A percentile compares a stretch with the other conserved stretches of the same genome.
phyloP scores from a whole-genome alignment of 2,888 invertebrate genomes.

The Gastrophysa polygoni region DNA sequence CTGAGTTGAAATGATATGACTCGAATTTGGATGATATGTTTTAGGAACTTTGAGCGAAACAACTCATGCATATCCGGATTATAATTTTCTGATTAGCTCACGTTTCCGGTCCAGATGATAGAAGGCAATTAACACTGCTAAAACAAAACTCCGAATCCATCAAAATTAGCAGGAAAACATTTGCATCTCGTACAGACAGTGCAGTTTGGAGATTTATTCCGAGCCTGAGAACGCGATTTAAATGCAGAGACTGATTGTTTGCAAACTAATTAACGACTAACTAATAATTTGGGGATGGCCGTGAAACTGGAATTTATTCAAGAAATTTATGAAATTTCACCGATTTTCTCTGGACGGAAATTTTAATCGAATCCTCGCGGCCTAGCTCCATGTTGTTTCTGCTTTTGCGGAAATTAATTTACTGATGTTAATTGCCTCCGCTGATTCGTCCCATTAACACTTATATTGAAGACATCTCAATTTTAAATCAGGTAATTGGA shows the following conservation, averaged over 20 bases:
- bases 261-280: constrained; percentile 46
- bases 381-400: constrained; percentile 2
- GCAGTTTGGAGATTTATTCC: constrained; percentile 32
- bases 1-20: too few relatives aligned
- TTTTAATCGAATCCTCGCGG: constrained; percentile 21
- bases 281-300: constrained; percentile 34
- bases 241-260: constrained; percentile 47
- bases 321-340: constrained; percentile 35
- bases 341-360: constrained; percentile 30
- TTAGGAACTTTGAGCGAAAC: not conserved
- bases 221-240: constrained; percentile 44
- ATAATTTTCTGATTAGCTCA: not conserved
- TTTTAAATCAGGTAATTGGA: not conserved
- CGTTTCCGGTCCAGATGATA: not conserved
- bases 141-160: constrained; percentile 7
- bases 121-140: not conserved
- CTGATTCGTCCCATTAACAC: not conserved
- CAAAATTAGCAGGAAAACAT: not conserved
- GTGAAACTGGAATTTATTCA: constrained; percentile 37
- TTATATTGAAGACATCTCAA: not conserved
- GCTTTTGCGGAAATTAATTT: constrained; percentile 4
- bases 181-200: constrained; percentile 10
- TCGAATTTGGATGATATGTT: too few relatives aligned
- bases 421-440: not conserved
- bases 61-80: not conserved